phyloP scores from a whole-genome alignment of 2,797 vertebrate genomes.

The Decapterus maruadsi region DNA sequence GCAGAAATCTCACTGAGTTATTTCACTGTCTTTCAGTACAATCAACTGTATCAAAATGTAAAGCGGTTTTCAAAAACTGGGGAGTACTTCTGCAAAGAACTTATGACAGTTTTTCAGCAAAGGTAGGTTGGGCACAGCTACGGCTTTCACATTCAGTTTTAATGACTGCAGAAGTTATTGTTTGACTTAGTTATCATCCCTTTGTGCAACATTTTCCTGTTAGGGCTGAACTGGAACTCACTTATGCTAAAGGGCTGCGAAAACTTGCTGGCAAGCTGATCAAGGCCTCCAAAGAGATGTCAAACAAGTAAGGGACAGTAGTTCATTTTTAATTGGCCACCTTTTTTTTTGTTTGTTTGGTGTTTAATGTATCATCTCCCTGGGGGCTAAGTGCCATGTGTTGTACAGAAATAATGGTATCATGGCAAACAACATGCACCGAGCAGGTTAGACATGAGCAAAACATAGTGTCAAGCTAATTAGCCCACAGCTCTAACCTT shows the following conservation, averaged over 20 bases:
- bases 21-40: conserved; percentile 85
- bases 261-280: conserved; percentile 89
- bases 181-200: conserved; percentile 46
- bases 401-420: conserved; percentile 39
- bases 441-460: conserved; percentile 49
- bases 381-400: conserved; percentile 13
- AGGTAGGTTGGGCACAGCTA: conserved; percentile 78
- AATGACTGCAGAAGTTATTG: conserved; percentile 57
- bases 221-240: conserved; percentile 89
- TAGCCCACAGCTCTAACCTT: conserved; percentile 70
- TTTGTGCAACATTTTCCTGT: conserved; percentile 30
- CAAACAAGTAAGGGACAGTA: conserved; percentile 86
- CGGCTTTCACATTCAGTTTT: background rate
- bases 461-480: conserved; percentile 61
- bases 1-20: conserved; percentile 5
- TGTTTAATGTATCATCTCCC: conserved; percentile 36
- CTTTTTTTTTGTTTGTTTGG: conserved; percentile 37
- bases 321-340: conserved; percentile 5
- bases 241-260: conserved; percentile 89
- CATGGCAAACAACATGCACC: conserved; percentile 34
- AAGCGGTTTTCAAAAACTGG: conserved; percentile 91
- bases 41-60: conserved; percentile 90
- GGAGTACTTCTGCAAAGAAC: conserved; percentile 91
- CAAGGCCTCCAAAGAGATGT: conserved; percentile 86
- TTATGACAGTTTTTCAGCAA: conserved; percentile 90